Conservation (phyloP, 2,113 vertebrate species). For the Paradisaea rubra region DNA sequence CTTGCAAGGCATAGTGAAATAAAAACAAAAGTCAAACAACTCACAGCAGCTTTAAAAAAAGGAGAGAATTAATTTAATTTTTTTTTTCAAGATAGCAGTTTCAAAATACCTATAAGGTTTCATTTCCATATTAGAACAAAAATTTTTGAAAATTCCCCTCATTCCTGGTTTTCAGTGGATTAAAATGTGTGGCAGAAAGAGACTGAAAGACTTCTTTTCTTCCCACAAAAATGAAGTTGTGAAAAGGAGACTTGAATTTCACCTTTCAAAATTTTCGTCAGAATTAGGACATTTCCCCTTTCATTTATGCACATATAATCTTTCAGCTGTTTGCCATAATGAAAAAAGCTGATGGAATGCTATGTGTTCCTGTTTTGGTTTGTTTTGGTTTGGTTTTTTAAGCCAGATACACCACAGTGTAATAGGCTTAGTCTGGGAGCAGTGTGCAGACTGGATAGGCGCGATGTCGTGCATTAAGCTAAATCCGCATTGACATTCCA, state of each 20-base stretch:
- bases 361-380: background rate
- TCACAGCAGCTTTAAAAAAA: background rate
- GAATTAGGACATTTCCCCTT: background rate
- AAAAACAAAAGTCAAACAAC: background rate
- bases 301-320: background rate
- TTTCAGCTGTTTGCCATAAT: background rate
- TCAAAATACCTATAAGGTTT: background rate
- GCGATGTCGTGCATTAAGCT: background rate
- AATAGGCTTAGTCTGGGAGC: background rate
- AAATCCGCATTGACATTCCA: background rate
- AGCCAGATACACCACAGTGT: background rate
- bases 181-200: background rate
- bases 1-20: background rate
- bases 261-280: background rate
- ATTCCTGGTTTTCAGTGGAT: background rate
- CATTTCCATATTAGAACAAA: background rate
- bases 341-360: background rate
- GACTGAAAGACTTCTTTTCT: background rate
- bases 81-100: background rate
- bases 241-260: background rate
- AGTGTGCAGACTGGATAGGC: background rate
- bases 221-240: background rate
- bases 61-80: background rate
- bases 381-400: background rate
- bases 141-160: background rate